phyloP scores from a whole-genome alignment of 2,888 invertebrate genomes.

The Scotopteryx bipunctaria region DNA sequence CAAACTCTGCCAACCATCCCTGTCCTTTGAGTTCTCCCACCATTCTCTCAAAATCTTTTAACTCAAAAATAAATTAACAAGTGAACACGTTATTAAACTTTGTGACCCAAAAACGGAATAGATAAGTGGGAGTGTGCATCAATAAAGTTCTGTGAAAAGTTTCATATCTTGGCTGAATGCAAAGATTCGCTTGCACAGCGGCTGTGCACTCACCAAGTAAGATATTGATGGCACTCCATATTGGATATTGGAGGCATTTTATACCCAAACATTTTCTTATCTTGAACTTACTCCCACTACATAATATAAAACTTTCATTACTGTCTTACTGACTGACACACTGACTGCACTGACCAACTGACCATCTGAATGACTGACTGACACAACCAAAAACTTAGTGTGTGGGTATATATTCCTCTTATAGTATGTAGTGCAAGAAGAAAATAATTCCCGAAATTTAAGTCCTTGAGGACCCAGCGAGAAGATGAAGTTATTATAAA shows the following conservation, averaged over 20 bases:
- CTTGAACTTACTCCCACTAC: too few relatives aligned
- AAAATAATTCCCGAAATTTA: too few relatives aligned
- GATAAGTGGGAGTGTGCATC: conserved; percentile 49
- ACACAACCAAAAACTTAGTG: too few relatives aligned
- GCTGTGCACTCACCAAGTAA: conserved; percentile 33
- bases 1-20: too few relatives aligned
- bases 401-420: too few relatives aligned
- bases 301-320: too few relatives aligned
- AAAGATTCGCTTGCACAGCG: conserved; percentile 63
- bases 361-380: too few relatives aligned
- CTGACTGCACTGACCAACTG: too few relatives aligned
- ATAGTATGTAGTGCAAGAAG: too few relatives aligned
- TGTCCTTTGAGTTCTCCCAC: not conserved
- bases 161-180: conserved; percentile 67
- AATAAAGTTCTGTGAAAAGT: conserved; percentile 53
- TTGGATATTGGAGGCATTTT: conserved; percentile 22
- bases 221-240: conserved; percentile 36
- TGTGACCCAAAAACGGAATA: conserved; percentile 45
- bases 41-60: not conserved
- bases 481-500: too few relatives aligned
- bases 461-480: too few relatives aligned
- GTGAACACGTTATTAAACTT: conserved; percentile 32
- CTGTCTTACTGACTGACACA: too few relatives aligned
- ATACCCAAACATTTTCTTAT: conserved; percentile 16
- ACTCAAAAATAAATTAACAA: conserved; percentile 7